Evolutionary conservation across 2,888 invertebrate species (phyloP).

Genomic region (Cerastis leucographa): DNA sequence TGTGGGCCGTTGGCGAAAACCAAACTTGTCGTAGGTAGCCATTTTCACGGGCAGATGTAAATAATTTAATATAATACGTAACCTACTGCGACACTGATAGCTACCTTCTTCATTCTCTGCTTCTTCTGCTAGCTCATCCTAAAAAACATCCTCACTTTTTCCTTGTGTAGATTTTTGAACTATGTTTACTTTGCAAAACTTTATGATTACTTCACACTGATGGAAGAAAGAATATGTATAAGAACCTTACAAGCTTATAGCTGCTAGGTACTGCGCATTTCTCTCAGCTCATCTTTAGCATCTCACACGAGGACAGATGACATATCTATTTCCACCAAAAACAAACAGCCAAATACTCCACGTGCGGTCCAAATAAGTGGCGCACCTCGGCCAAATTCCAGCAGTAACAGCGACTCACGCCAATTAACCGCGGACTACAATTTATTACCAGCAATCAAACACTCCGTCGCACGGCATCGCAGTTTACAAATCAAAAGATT

Average conservation of each 20-base stretch:
- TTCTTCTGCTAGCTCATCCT: not conserved
- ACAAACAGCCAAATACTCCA: constrained; percentile 21
- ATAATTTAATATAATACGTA: not conserved
- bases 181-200: not conserved
- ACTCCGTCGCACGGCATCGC: constrained; percentile 51
- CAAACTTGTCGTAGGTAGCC: not conserved
- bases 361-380: constrained; percentile 32
- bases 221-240: not conserved
- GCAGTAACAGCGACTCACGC: constrained; percentile 15
- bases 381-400: constrained; percentile 52
- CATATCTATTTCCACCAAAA: constrained; percentile 5
- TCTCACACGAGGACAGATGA: not conserved
- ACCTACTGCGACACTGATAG: not conserved
- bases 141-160: not conserved
- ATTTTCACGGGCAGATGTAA: not conserved
- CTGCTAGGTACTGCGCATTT: not conserved
- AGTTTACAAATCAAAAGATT: constrained; percentile 68
- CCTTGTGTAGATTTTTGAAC: not conserved
- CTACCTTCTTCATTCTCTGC: no score
- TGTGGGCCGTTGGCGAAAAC: not conserved
- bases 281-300: not conserved
- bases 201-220: not conserved
- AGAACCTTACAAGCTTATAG: not conserved
- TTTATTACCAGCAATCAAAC: constrained; percentile 63
- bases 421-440: constrained; percentile 45